Conservation (phyloP, 2,797 vertebrate species). For the Semaprochilodus insignis region DNA sequence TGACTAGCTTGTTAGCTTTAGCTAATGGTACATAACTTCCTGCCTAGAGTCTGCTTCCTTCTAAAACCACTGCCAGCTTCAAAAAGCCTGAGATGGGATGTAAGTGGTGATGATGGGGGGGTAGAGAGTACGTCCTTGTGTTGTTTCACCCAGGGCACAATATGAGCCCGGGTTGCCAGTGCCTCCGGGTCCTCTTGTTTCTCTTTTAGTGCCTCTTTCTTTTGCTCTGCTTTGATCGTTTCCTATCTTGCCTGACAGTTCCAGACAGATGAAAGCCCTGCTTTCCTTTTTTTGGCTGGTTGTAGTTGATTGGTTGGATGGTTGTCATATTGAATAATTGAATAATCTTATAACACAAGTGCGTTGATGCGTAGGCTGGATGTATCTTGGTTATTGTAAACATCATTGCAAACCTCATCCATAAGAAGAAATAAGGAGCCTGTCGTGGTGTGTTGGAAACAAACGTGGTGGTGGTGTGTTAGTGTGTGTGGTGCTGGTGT, state of each 20-base stretch:
- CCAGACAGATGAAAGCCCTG: not conserved
- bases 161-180: not conserved
- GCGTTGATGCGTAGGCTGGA: not conserved
- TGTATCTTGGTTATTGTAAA: too few species aligned
- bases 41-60: not conserved
- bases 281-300: not conserved
- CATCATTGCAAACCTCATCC: too few species aligned
- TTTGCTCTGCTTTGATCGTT: not conserved
- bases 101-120: not conserved
- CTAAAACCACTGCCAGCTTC: not conserved
- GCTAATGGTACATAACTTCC: too few species aligned
- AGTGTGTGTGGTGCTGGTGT: too few species aligned
- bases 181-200: not conserved
- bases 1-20: not conserved
- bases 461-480: too few species aligned
- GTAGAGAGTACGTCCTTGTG: not conserved
- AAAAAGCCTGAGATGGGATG: not conserved
- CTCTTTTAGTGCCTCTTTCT: not conserved
- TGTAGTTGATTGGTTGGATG: too few species aligned
- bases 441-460: too few species aligned
- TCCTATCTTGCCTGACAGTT: not conserved
- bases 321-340: not conserved
- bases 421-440: too few species aligned
- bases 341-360: not conserved
- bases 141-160: not conserved